Conservation (phyloP, 2,797 vertebrate genomes). For the Mallotus villosus region DNA sequence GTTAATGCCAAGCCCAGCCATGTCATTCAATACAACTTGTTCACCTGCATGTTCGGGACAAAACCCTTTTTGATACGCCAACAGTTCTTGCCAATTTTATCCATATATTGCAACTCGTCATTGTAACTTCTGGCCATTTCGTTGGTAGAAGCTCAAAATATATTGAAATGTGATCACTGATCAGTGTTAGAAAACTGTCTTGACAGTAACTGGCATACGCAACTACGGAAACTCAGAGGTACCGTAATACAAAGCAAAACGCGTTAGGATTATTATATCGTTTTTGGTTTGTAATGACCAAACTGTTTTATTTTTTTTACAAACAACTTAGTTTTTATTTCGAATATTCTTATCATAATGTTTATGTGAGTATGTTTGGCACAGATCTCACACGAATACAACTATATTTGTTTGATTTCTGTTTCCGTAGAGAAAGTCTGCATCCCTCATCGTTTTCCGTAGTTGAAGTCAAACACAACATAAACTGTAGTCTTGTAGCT, state of each 20-base stretch:
- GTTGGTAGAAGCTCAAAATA: neutral
- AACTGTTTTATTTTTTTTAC: neutral
- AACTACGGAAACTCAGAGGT: neutral
- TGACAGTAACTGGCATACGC: neutral
- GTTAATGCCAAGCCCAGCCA: neutral
- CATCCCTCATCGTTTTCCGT: slow-evolving; percentile 28
- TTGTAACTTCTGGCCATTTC: slow-evolving; percentile 92
- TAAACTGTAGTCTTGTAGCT: neutral
- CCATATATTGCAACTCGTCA: slow-evolving; percentile 92
- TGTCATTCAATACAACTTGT: neutral
- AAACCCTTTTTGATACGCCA: slow-evolving; percentile 97
- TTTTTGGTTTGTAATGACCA: neutral
- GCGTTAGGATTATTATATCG: neutral
- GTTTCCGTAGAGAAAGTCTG: neutral
- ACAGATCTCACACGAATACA: too few relatives aligned
- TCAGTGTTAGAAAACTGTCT: neutral
- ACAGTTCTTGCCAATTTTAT: slow-evolving; percentile 85
- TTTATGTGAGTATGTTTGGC: neutral
- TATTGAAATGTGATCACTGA: neutral
- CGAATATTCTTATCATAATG: neutral
- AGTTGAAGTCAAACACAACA: slow-evolving; percentile 15
- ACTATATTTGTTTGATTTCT: neutral
- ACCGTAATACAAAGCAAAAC: neutral
- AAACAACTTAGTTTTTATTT: neutral
- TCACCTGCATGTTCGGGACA: slow-evolving; percentile 96